Conservation (phyloP, 2,888 invertebrate genomes). For the Gari tellinella region DNA sequence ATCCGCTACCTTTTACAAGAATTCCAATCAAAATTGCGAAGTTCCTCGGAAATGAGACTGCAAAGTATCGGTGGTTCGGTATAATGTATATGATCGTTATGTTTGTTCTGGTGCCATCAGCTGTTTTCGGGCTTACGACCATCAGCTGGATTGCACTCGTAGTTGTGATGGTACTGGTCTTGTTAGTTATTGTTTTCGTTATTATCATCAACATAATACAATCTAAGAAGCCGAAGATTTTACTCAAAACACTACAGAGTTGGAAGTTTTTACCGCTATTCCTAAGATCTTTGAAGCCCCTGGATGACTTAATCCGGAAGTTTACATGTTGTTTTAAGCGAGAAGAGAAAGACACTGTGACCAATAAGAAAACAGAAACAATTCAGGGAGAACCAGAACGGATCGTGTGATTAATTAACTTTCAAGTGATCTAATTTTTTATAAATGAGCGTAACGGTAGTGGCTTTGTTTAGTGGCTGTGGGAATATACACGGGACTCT, state of each 20-base stretch:
- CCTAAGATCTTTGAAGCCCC: conserved; percentile 15
- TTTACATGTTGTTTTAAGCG: conserved; percentile 9
- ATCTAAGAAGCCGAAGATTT: conserved; percentile 12
- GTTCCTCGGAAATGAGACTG: conserved; percentile 86
- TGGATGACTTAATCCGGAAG: conserved; percentile 8
- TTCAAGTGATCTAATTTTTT: too few relatives aligned
- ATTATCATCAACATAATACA: conserved; percentile 79
- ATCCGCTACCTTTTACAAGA: conserved; percentile 86
- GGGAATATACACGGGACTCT: too few relatives aligned
- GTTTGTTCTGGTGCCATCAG: conserved; percentile 80
- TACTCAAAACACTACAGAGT: background rate
- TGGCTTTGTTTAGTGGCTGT: too few relatives aligned
- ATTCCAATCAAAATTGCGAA: conserved; percentile 86
- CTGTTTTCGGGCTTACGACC: conserved; percentile 78
- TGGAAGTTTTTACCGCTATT: conserved; percentile 22
- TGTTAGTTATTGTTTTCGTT: conserved; percentile 67
- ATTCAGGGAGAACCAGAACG: too few relatives aligned
- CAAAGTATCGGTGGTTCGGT: conserved; percentile 87
- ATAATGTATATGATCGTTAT: conserved; percentile 83
- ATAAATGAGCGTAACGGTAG: too few relatives aligned
- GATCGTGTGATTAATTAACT: too few relatives aligned
- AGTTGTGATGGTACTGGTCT: conserved; percentile 77
- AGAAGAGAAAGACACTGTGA: background rate
- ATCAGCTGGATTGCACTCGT: conserved; percentile 73
- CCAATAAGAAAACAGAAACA: too few relatives aligned